These are phyloP conservation scores for Sinonovacula constricta DNA, from an alignment of 1,140 invertebrate species.

Conservation along the genomic window DNA sequence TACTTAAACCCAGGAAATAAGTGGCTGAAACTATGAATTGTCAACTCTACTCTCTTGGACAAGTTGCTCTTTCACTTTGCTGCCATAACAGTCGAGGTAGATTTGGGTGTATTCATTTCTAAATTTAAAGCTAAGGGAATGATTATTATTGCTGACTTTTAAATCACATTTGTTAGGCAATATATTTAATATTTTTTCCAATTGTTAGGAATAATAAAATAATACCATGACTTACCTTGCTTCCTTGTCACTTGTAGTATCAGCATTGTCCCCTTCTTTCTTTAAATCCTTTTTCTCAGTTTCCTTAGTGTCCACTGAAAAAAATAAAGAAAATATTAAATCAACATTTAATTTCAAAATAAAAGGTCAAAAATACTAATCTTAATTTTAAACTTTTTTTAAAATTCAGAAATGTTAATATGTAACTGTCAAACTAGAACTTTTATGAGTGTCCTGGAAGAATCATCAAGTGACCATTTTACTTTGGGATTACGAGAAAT, in stretches of 20 bases:
- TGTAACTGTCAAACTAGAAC: not conserved
- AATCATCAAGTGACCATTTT: not conserved
- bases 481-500: not conserved
- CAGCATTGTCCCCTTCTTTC: slow-evolving; percentile 62
- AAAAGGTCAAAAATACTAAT: not conserved
- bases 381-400: not conserved
- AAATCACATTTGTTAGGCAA: too few relatives aligned
- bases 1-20: too few relatives aligned
- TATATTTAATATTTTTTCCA: too few relatives aligned
- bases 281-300: slow-evolving; percentile 69
- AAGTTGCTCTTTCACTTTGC: too few relatives aligned
- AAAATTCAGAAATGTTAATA: not conserved
- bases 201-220: too few relatives aligned
- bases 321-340: not conserved
- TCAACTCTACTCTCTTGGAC: too few relatives aligned
- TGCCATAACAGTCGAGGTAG: too few relatives aligned
- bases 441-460: not conserved
- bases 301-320: slow-evolving; percentile 62
- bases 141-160: too few relatives aligned
- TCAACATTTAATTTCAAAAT: not conserved
- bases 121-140: too few relatives aligned
- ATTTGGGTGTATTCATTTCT: too few relatives aligned
- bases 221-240: slow-evolving; percentile 56
- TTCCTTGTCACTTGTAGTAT: slow-evolving; percentile 57
- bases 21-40: too few relatives aligned